These are phyloP conservation scores for Aphelenchoides fujianensis DNA, from an alignment of 1,140 invertebrate species.

Conservation along the genomic window DNA sequence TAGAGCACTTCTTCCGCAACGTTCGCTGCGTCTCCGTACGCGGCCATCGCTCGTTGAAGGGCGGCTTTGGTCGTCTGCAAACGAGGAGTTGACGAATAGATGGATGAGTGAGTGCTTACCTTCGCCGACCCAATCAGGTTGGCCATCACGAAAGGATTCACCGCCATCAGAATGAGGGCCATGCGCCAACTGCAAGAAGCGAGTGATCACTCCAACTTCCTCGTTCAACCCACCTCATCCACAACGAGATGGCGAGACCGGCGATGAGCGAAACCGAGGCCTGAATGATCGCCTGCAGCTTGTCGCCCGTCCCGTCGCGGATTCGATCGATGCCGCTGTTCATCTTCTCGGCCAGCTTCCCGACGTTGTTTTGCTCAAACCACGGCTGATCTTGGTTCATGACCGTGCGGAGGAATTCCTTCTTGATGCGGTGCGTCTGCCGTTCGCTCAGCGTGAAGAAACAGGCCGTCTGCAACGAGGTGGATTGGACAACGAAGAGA, in stretches of 20 bases:
- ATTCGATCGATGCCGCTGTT: conserved; percentile 5
- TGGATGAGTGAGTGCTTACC: background rate
- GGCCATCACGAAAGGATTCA: conserved; percentile 4
- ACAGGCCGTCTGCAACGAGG: background rate
- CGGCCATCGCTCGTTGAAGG: background rate
- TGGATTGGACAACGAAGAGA: too few species aligned
- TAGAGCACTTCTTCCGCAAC: background rate
- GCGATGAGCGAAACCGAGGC: background rate
- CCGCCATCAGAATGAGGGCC: background rate
- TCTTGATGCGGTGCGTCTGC: background rate
- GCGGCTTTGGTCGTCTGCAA: background rate
- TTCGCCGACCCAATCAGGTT: background rate
- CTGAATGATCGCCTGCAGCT: conserved; percentile 22
- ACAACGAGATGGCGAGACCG: background rate
- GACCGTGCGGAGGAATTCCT: background rate
- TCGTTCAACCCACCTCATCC: conserved; percentile 3
- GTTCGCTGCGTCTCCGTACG: background rate
- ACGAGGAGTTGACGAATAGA: background rate
- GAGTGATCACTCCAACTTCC: conserved; percentile 33
- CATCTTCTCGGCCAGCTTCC: conserved; percentile 10
- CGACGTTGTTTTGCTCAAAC: conserved; percentile 5
- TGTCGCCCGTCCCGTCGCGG: conserved; percentile 1
- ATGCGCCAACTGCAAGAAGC: conserved; percentile 1
- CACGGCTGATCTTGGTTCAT: background rate
- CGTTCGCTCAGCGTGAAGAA: conserved; percentile 14